phyloP scores from a whole-genome alignment of 2,113 vertebrate species.

The Hepsetus odoe region DNA sequence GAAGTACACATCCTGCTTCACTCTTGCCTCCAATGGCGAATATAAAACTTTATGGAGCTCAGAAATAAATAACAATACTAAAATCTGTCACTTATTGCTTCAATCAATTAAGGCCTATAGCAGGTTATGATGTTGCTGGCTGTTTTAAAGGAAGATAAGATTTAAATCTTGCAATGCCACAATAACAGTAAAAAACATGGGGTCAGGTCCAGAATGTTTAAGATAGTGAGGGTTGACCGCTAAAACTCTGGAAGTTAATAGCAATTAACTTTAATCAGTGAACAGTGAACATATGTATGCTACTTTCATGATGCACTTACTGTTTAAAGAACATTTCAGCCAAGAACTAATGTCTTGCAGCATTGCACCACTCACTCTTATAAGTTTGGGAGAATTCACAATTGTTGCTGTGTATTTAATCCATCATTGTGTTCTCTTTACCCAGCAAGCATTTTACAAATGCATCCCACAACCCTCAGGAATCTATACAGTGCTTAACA shows the following conservation, averaged over 20 bases:
- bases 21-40: not conserved
- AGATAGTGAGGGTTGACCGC: not conserved
- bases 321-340: not conserved
- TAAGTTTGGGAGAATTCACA: too few relatives aligned
- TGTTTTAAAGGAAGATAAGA: slow-evolving; percentile 3
- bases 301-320: not conserved
- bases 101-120: not conserved
- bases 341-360: too few relatives aligned
- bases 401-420: too few relatives aligned
- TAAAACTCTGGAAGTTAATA: not conserved
- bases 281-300: not conserved
- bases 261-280: not conserved
- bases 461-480: too few relatives aligned
- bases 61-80: slow-evolving; percentile 25
- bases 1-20: not conserved
- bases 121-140: not conserved
- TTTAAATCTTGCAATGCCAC: not conserved
- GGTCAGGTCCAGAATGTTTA: not conserved
- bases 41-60: not conserved
- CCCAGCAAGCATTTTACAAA: too few relatives aligned
- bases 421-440: too few relatives aligned
- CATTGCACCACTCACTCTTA: too few relatives aligned
- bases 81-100: slow-evolving; percentile 6
- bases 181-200: not conserved
- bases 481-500: too few relatives aligned